A percentile compares a stretch with the other conserved stretches of the same genome.
phyloP scores from a whole-genome alignment of 92 coral and sea anemone species.

The Pocillopora grandis region DNA sequence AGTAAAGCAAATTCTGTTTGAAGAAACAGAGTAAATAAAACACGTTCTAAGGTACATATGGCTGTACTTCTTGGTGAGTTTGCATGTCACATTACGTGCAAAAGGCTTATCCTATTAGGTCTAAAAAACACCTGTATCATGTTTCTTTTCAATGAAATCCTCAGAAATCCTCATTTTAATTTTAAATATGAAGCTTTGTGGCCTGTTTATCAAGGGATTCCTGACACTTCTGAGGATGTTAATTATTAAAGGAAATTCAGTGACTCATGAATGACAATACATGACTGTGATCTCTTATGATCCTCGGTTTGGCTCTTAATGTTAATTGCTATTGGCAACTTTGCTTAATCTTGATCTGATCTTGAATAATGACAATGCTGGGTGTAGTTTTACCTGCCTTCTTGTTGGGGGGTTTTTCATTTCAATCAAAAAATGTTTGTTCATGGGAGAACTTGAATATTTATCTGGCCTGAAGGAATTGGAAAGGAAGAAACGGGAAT shows the following conservation, averaged over 20 bases:
- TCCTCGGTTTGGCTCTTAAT: slow-evolving; percentile 20
- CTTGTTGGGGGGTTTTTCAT: neutral
- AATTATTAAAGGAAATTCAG: slow-evolving; percentile 41
- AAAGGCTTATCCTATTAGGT: slow-evolving; percentile 9
- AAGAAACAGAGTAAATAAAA: neutral
- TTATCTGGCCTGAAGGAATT: slow-evolving; percentile 9
- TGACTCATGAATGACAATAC: slow-evolving; percentile 26
- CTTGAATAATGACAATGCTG: slow-evolving; percentile 26
- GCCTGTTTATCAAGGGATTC: slow-evolving; percentile 29
- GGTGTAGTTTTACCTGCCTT: neutral
- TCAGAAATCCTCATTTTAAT: slow-evolving; percentile 24
- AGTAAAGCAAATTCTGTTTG: neutral
- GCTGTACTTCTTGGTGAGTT: neutral
- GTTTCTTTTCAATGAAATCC: slow-evolving; percentile 24
- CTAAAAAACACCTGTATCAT: slow-evolving; percentile 24
- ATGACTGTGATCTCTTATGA: slow-evolving; percentile 6
- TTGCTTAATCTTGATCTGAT: slow-evolving; percentile 4
- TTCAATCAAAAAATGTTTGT: neutral
- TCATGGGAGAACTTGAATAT: neutral
- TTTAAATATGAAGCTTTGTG: slow-evolving; percentile 36
- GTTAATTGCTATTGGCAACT: slow-evolving; percentile 43
- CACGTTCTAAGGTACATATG: neutral
- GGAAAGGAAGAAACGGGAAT: neutral
- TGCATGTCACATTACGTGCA: slow-evolving; percentile 2
- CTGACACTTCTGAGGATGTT: slow-evolving; percentile 32